A percentile compares a stretch with the other conserved stretches of the same genome.
Conservation (phyloP, 2,888 invertebrate genomes). For the Eupithecia subfuscata region DNA sequence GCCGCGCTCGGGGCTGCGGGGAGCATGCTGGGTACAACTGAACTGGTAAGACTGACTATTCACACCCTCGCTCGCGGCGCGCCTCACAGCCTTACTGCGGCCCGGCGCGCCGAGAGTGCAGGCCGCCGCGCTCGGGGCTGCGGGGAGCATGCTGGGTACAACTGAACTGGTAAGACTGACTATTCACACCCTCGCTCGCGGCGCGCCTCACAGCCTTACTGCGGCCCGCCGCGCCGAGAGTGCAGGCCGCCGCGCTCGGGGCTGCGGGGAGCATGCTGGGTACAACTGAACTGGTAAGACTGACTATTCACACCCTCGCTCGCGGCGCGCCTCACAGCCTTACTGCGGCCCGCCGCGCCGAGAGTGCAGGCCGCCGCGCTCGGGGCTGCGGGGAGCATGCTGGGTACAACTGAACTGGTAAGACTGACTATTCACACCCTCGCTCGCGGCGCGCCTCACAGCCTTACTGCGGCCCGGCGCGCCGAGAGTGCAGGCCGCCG, state of each 20-base stretch:
- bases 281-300: slow-evolving; percentile 73
- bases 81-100: slow-evolving; percentile 86
- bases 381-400: slow-evolving; percentile 96
- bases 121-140: slow-evolving; percentile 79
- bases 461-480: slow-evolving; percentile 80
- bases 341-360: slow-evolving; percentile 74
- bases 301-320: slow-evolving; percentile 87
- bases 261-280: slow-evolving; percentile 98
- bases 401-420: slow-evolving; percentile 87
- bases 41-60: slow-evolving; percentile 67
- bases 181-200: slow-evolving; percentile 87
- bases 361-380: too few species aligned
- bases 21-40: slow-evolving; percentile 95
- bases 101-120: slow-evolving; percentile 54
- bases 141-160: slow-evolving; percentile 97
- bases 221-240: slow-evolving; percentile 61
- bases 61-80: slow-evolving; percentile 86
- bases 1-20: slow-evolving; percentile 88
- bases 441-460: slow-evolving; percentile 85
- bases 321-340: slow-evolving; percentile 82
- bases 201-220: slow-evolving; percentile 86
- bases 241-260: slow-evolving; percentile 60
- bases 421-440: slow-evolving; percentile 84
- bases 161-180: slow-evolving; percentile 61
- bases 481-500: too few species aligned